These are phyloP conservation scores for Drosophila grimshawi DNA, from an alignment of 1,140 invertebrate genomes.

Conservation along the genomic window DNA sequence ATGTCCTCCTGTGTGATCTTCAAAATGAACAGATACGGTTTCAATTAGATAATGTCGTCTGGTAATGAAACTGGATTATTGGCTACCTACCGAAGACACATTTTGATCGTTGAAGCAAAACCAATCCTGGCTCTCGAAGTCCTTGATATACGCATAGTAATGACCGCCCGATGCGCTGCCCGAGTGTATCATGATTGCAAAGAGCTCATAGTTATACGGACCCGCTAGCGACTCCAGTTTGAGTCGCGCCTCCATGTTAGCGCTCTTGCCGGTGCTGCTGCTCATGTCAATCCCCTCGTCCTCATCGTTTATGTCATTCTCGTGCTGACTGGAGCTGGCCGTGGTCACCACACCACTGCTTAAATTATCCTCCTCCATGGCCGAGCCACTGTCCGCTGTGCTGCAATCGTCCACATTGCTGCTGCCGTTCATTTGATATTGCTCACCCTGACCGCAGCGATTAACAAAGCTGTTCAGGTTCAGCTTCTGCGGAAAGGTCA, in stretches of 20 bases:
- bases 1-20: constrained; percentile 94
- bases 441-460: constrained; percentile 50
- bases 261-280: constrained; percentile 85
- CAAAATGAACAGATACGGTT: not conserved
- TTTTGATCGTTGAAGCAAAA: constrained; percentile 93
- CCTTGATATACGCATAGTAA: constrained; percentile 97
- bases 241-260: constrained; percentile 41
- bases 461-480: constrained; percentile 91
- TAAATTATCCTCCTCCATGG: constrained; percentile 88
- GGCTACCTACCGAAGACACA: constrained; percentile 86
- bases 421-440: constrained; percentile 58
- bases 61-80: no score
- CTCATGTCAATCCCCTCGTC: constrained; percentile 90
- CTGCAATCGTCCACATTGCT: constrained; percentile 87
- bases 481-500: constrained; percentile 93
- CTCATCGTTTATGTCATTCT: constrained; percentile 84
- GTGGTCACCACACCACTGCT: constrained; percentile 79
- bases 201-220: constrained; percentile 94
- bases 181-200: constrained; percentile 97
- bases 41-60: not conserved
- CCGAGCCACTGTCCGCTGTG: constrained; percentile 89
- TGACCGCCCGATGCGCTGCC: constrained; percentile 96
- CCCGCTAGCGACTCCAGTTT: constrained; percentile 85
- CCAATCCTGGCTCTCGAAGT: constrained; percentile 91
- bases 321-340: constrained; percentile 78